Evolutionary conservation across 1,140 invertebrate genomes (phyloP), one percentile per base, ranked within the genome.

Genomic region (Micrasema minimum): DNA sequence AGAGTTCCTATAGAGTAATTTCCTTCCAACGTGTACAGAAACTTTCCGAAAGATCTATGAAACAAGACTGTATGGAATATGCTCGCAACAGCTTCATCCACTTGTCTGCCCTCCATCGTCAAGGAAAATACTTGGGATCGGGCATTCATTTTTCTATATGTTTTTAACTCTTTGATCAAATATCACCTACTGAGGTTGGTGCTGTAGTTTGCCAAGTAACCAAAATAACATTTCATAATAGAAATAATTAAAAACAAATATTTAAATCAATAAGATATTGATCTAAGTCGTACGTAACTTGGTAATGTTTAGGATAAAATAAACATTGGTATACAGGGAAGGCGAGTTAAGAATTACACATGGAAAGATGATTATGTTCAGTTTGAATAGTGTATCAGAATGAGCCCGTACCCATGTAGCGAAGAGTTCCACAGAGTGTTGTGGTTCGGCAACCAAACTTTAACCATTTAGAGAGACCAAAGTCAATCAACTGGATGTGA

Each of bases 21-120:
- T 74, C 92, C 93, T 83, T 98, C 96, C 79, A 92, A 91, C 82
- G 93, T 94, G 82, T 97, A 98, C 57, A 92, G 90, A 83, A 98
- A 98, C 87, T 98, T 99, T 71, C 97, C 96, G 74, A 95, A 88
- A 50, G 94, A 93, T 75, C 97, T 89, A 80, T 98, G 96, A 80
- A 99, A 96, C 11, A 99, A 86, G 48, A 99, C 90, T 18, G 95
- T 97, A 85, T 98, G 96, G 82, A 99, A 98, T 72, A 99, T 91
- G 81, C 94, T 93, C 12, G 93, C 90, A 16, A 97, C 93, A 35
- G 95, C 95, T 83, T 99, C 96, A 82, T 97, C 95, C 71, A 98
- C 93, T 84, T 98, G 96, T 65, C 94, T 88, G 57, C 93, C 95
- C 84, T 97, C 96, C 86, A 96, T 92, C 74, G 91, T 89, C 84